Evolutionary conservation across 2,797 vertebrate species (phyloP).

Genomic region (Thripadectes ignobilis): DNA sequence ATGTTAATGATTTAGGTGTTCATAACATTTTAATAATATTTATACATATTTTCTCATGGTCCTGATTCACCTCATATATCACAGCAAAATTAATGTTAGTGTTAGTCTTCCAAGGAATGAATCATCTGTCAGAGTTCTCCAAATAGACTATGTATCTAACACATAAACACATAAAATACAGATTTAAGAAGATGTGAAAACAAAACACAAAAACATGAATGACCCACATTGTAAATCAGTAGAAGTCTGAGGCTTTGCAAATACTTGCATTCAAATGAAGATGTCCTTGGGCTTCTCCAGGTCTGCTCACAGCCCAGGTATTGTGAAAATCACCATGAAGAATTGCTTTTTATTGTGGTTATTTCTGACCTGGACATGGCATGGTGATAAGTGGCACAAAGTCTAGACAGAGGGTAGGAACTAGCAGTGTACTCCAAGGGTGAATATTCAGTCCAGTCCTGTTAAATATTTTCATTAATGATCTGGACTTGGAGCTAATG

Average conservation of each 20-base stretch:
- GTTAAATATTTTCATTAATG: neutral
- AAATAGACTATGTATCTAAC: neutral
- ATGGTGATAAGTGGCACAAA: accelerated
- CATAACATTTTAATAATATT: neutral
- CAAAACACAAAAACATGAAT: neutral
- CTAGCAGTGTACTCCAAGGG: neutral
- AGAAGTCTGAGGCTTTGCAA: neutral
- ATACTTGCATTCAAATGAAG: neutral
- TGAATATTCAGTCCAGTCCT: neutral
- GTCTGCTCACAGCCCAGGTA: neutral
- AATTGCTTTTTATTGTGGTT: neutral
- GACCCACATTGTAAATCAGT: neutral
- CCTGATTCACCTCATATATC: neutral
- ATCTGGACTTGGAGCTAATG: neutral
- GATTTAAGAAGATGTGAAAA: neutral
- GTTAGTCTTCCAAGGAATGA: neutral
- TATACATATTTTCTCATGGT: neutral
- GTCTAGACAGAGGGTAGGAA: neutral
- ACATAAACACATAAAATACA: neutral
- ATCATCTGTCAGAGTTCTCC: neutral
- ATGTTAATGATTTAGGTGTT: neutral
- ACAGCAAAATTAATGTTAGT: neutral
- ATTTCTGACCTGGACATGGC: neutral
- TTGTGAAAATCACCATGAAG: neutral
- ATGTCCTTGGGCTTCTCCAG: neutral